Base-by-base conservation (phyloP, 2,797 vertebrate species). In the Carapus acus region DNA sequence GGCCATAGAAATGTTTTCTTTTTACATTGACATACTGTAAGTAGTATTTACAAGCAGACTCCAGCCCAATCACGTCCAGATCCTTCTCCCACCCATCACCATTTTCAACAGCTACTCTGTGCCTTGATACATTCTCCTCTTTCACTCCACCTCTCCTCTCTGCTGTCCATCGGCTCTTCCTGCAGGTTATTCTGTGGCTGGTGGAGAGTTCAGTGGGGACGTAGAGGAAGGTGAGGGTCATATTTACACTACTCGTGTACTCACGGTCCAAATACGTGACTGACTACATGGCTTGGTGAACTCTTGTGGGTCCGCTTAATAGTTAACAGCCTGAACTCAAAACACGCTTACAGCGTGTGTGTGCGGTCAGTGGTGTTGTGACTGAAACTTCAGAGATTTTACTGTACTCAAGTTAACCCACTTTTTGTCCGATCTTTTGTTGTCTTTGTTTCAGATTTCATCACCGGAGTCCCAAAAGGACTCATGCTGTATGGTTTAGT, bases 401-500 rank as follows among this genome's bases (percentile, higher is more conserved):
- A 29, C 6, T 33, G 9, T 8, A 7, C 6, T 33, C 14, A 33
- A 7, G 14, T 4, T 8, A 33, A 33, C 31, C 14, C 12, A 33
- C 6, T 13, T 13, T 33, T 4, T 4, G 3, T 13, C 3, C 14
- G 9, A 11, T 4, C 31, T 5, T 27, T 27, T 27, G 24, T 9
- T 27, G 24, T 33, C 31, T 51, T 54, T 70, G 43, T 57, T 77
- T 42, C 86, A 94, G 92, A 94, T 79, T 92, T 91, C 31, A 81
- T 94, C 65, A 86, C 91, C 15, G 92, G 91, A 1, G 90, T 93
- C 54, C 92, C 92, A 24, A 93, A 92, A 80, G 92, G 92, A 77
- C 87, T 90, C 73, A 82, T 92, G 81, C 89, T 92, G 58, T 90
- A 91, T 48, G 92, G 92, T 82, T 88, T 92, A 54, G 92, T 94